Percentiles rank a stretch among this genome's conserved stretches.
Conservation (phyloP, 2,113 vertebrate genomes). For the Microtus ochrogaster region DNA sequence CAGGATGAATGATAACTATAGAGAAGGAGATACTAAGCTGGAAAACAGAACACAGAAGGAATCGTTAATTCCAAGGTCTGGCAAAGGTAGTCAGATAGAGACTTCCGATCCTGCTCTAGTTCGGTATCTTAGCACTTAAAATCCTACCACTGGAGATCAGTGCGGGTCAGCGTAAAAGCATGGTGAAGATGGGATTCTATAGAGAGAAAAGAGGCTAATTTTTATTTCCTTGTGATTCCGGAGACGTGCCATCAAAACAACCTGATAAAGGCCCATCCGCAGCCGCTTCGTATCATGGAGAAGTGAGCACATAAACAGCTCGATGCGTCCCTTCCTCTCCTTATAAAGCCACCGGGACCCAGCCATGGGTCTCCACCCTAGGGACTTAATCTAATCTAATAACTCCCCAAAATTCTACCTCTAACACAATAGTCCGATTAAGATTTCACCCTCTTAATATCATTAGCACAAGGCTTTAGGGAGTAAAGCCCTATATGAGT, state of each 20-base stretch:
- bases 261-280: neutral
- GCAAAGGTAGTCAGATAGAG: neutral
- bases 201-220: neutral
- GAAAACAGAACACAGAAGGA: conserved; percentile 7
- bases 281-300: too few relatives aligned
- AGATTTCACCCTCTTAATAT: neutral
- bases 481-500: neutral
- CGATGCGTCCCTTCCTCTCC: neutral
- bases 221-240: neutral
- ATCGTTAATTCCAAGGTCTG: neutral
- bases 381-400: neutral
- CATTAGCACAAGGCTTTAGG: neutral
- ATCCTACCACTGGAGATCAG: neutral
- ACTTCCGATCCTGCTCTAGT: neutral
- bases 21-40: neutral
- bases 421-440: neutral
- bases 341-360: neutral
- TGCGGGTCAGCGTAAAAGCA: neutral
- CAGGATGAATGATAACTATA: neutral
- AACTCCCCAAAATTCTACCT: neutral
- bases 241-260: neutral
- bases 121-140: neutral
- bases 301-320: neutral
- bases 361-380: neutral
- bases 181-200: neutral